phyloP scores from a whole-genome alignment of 2,797 vertebrate genomes.

The Calcarius lapponicus region DNA sequence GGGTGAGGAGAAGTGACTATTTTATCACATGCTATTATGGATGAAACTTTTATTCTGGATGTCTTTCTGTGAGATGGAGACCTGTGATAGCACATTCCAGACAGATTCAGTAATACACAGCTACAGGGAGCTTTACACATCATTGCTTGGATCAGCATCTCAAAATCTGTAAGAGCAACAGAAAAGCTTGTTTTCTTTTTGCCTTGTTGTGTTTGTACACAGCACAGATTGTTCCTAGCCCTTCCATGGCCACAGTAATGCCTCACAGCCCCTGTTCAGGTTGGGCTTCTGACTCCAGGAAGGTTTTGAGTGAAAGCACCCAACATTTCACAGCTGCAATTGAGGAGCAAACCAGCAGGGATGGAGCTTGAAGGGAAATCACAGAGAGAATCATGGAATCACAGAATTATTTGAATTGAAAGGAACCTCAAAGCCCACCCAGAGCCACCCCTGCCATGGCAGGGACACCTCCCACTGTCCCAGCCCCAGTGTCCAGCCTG shows the following conservation, averaged over 20 bases:
- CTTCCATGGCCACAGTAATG: not conserved
- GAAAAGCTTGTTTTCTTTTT: not conserved
- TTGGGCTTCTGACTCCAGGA: not conserved
- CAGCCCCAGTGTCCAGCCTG: not conserved
- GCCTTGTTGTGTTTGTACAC: not conserved
- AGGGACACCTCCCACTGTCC: not conserved
- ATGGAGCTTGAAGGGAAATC: not conserved
- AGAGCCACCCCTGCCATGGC: rapidly evolving
- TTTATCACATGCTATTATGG: not conserved
- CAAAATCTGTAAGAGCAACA: not conserved
- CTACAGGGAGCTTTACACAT: not conserved
- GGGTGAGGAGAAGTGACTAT: not conserved
- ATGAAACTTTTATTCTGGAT: not conserved
- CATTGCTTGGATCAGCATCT: not conserved
- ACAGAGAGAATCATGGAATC: not conserved
- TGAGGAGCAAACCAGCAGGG: not conserved
- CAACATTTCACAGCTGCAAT: not conserved
- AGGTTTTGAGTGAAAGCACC: not conserved
- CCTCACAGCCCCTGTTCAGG: not conserved
- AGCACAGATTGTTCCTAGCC: not conserved
- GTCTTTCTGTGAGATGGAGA: not conserved
- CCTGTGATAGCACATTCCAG: not conserved
- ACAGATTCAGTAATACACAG: not conserved
- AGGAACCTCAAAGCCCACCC: rapidly evolving
- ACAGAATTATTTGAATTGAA: not conserved